Evolutionary conservation across 2,888 invertebrate genomes (phyloP).

Genomic region (Eupsilia transversa): DNA sequence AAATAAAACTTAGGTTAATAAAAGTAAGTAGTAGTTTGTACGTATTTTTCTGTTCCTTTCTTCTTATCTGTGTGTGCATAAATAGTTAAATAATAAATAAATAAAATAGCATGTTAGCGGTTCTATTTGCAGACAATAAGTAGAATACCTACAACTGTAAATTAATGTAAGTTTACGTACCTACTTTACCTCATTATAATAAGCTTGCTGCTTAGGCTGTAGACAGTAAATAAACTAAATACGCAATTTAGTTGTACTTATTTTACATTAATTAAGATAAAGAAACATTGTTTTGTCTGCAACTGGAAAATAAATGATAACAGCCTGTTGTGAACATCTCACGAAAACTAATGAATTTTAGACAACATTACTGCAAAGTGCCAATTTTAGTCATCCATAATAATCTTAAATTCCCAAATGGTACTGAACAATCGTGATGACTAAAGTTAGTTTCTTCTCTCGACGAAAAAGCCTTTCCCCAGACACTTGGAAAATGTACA

Average conservation of each 20-base stretch:
- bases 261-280: background rate
- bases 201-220: background rate
- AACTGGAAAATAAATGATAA: background rate
- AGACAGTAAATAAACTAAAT: conserved; percentile 9
- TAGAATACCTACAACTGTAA: background rate
- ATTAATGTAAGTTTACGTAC: background rate
- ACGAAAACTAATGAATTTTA: background rate
- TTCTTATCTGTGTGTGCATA: too few relatives aligned
- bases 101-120: background rate
- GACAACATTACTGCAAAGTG: background rate
- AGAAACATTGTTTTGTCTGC: background rate
- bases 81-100: too few relatives aligned
- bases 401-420: background rate
- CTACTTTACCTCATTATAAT: background rate
- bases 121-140: background rate
- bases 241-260: background rate
- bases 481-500: background rate
- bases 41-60: too few relatives aligned
- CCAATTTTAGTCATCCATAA: background rate
- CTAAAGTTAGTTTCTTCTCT: background rate
- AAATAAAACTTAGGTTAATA: background rate
- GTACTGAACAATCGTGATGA: background rate
- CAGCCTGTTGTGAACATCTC: background rate
- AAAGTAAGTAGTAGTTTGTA: too few relatives aligned
- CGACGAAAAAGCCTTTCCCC: background rate